These are phyloP conservation scores for Camponotus floridanus DNA, from an alignment of 1,140 invertebrate species.

Conservation along the genomic window DNA sequence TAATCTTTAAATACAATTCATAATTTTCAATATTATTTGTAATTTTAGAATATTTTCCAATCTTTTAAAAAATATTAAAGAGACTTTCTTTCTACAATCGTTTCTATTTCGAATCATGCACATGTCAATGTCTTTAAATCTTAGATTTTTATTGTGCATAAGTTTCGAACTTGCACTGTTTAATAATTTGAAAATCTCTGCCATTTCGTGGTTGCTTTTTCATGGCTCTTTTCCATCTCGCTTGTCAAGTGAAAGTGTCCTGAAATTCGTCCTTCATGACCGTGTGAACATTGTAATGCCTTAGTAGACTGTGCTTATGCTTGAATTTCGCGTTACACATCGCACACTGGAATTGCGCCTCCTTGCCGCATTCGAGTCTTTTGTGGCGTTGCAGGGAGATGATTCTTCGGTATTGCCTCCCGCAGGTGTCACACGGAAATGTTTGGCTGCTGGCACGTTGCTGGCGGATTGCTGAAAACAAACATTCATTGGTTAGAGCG, in stretches of 20 bases:
- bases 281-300: conserved; percentile 78
- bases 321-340: conserved; percentile 82
- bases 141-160: background rate
- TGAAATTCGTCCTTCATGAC: conserved; percentile 17
- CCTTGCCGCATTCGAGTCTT: conserved; percentile 83
- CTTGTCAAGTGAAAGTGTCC: conserved; percentile 58
- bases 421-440: conserved; percentile 81
- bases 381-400: conserved; percentile 83
- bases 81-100: background rate
- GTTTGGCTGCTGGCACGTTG: conserved; percentile 58
- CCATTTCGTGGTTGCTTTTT: background rate
- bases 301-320: conserved; percentile 82
- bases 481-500: conserved; percentile 60
- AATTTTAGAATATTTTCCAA: background rate
- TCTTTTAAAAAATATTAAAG: background rate
- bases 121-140: background rate
- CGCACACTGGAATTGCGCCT: conserved; percentile 82
- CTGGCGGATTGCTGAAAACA: conserved; percentile 74
- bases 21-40: background rate
- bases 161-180: background rate
- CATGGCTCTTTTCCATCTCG: background rate
- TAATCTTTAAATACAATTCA: background rate
- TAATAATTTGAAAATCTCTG: background rate
- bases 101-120: conserved; percentile 9
- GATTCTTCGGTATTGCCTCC: conserved; percentile 79